Percentiles rank a stretch among this genome's conserved stretches.
Evolutionary conservation across 2,797 vertebrate genomes (phyloP).

Genomic region (Spheniscus humboldti): DNA sequence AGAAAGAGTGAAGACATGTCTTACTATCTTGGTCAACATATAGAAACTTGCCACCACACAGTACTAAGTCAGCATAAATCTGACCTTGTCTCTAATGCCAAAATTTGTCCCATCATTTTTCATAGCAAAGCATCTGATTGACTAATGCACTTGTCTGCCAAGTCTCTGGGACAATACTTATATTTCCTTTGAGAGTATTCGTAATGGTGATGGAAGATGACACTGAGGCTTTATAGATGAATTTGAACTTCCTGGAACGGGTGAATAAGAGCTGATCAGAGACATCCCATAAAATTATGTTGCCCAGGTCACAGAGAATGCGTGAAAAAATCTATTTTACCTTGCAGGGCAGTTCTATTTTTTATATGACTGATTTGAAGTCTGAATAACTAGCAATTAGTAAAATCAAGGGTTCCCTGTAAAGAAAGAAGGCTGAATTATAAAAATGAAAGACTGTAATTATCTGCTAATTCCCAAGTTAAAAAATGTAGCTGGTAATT

Average conservation of each 20-base stretch:
- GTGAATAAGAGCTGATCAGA: background rate
- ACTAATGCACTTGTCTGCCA: conserved; percentile 1
- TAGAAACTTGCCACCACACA: background rate
- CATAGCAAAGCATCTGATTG: background rate
- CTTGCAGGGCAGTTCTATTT: background rate
- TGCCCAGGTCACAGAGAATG: background rate
- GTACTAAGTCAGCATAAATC: background rate
- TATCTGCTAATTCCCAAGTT: background rate
- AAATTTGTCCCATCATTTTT: background rate
- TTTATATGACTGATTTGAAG: background rate
- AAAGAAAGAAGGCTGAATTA: background rate
- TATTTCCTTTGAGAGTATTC: background rate
- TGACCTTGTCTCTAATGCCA: background rate
- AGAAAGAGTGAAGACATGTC: background rate
- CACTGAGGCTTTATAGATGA: background rate
- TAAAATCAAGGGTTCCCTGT: background rate
- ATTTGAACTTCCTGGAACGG: conserved; percentile 27
- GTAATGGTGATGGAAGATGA: conserved; percentile 30
- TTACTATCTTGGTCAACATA: background rate
- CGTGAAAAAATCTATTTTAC: background rate
- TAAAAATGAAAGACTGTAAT: background rate
- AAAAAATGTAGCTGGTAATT: background rate
- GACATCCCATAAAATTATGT: background rate
- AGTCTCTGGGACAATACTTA: background rate
- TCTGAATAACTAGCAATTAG: background rate